Base-by-base conservation (phyloP, 2,113 vertebrate species). In the Apaloderma vittatum region DNA sequence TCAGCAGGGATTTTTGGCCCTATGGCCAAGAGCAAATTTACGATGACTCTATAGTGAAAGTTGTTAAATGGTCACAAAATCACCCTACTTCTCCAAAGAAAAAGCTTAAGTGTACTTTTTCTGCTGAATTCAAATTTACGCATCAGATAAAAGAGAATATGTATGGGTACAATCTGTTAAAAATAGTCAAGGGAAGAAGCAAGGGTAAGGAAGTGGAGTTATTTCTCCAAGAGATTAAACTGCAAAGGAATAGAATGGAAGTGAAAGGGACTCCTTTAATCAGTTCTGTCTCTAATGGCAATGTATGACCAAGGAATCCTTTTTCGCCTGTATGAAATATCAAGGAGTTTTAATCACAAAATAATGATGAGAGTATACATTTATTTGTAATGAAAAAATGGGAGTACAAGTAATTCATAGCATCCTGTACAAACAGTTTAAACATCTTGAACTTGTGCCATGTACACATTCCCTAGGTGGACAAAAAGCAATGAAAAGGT, bases 371-470 rank as follows among this genome's bases (percentile, higher is more conserved):
- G 32, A 86, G 67, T 63, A 58, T 63, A 92, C 24, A 58, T 78
- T 79, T 84, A 73, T 94, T 93, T 70, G 20, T 91, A 72, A n/a
- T 30, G 86, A 66, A 94, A 74, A 76, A 80, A 93, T 66, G 36
- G 29, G 30, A 29, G 27, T 74, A 57, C 23, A 54, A 77, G 68
- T 88, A 17, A 20, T 89, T 91, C 16, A 62, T 66, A 49, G 15
- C 24, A 40, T 51, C 86, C 40, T 6, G 12, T 61, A 54, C 12
- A 85, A 52, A 76, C 32, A 10, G 7, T 62, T 73, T 93, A 88
- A 92, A 88, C 55, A 54, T 90, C 51, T 91, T 97, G 55, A 96
- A 94, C 72, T 95, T 54, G 15, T 94, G 59, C 72, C 72, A 45
- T 32, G 63, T 70, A 90, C 29, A 22, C 36, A 46, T 96, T 89